Evolutionary conservation across 2,113 vertebrate species (phyloP), one percentile per base, ranked within the genome.

Genomic region (Merops nubicus): DNA sequence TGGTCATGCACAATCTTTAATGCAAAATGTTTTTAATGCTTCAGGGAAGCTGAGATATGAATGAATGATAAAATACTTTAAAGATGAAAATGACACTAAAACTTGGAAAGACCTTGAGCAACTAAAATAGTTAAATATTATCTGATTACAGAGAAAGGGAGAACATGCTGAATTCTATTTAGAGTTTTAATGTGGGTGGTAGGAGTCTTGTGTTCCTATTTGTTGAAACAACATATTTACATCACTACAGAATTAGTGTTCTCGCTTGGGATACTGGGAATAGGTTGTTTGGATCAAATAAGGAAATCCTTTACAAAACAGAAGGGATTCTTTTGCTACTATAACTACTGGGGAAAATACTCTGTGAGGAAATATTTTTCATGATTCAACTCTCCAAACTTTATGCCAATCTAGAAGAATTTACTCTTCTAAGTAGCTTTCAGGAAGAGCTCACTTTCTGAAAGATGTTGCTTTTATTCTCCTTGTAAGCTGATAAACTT

Each of bases 141-240:
- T 85, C 38, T 74, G 43, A 88, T 91, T 89, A 34, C 16, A 80
- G 23, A 23, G 31, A 89, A 84, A 80, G 48, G 22, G 15, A 90
- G 23, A 73, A 65, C 22, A 73, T 63, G 16, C 6, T 91, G 43
- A 70, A 86, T 77, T 83, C 16, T 90, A 51, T 67, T 89, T 87
- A 75, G 54, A 70, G 20, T 72, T 83, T 79, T 62, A 42, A 42
- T 33, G 45, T 74, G 50, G 45, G 67, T 1, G 2, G 40, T 36
- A 69, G 28, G 57, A 88, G 23, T 81, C 76, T 68, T 89, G 25
- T 67, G 12, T 47, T 83, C 50, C 28, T 69, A 33, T 78, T 95
- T 89, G 81, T 91, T 96, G 70, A 91, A 91, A 91, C 36, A 96
- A 89, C 70, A 14, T 92, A 91, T 91, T 96, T 93, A 77, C 57